These are phyloP conservation scores for Callipepla californica DNA, from an alignment of 2,113 vertebrate genomes.

Conservation along the genomic window DNA sequence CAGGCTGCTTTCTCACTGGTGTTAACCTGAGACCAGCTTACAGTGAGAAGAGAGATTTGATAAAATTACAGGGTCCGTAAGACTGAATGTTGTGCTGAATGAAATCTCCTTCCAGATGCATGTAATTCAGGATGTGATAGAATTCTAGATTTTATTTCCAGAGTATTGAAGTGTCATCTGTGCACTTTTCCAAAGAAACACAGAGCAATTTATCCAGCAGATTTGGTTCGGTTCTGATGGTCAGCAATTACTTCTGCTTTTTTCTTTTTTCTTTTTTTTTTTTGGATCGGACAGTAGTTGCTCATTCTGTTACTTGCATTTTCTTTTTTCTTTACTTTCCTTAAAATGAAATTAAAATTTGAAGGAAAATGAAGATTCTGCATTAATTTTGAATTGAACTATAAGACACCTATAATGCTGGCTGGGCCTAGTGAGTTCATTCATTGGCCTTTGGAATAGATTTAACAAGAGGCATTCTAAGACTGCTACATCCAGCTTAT, in stretches of 20 bases:
- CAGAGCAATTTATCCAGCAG: background rate
- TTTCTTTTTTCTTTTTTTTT: background rate
- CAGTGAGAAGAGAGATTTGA: background rate
- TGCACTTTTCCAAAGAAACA: background rate
- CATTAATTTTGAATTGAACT: background rate
- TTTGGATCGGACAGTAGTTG: background rate
- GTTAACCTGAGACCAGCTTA: background rate
- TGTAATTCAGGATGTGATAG: background rate
- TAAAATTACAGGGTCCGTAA: background rate
- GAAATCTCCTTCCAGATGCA: background rate
- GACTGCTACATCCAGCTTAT: background rate
- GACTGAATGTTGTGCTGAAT: background rate
- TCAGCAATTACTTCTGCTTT: background rate
- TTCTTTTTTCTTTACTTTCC: background rate
- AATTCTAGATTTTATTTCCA: background rate
- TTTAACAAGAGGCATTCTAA: background rate
- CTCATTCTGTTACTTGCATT: background rate
- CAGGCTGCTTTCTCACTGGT: background rate
- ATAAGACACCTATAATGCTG: no score
- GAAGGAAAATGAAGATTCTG: background rate
- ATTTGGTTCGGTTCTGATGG: background rate
- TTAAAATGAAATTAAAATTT: background rate
- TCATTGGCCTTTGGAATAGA: background rate
- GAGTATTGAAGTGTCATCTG: background rate
- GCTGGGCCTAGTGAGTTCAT: background rate